Conservation (phyloP, 2,113 vertebrate species). For the Nicator chloris region DNA sequence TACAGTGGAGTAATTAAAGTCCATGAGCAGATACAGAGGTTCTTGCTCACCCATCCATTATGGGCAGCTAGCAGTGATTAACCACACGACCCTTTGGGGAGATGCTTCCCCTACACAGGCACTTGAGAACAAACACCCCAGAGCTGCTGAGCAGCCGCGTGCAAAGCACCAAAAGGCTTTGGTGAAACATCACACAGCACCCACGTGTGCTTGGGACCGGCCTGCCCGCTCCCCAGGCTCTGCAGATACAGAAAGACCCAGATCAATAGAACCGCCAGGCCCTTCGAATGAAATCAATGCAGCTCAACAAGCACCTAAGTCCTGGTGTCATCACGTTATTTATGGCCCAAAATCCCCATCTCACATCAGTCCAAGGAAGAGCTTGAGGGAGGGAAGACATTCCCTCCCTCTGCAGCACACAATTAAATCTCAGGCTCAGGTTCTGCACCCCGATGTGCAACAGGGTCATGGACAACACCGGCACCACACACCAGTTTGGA, state of each 20-base stretch:
- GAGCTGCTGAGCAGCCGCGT: neutral
- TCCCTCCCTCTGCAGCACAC: neutral
- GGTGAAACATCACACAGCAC: neutral
- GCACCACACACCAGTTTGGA: rapidly evolving
- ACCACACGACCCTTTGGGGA: neutral
- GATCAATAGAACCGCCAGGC: constrained; percentile 9
- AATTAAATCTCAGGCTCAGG: neutral
- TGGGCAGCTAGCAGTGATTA: neutral
- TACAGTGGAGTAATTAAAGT: neutral
- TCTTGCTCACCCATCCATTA: neutral
- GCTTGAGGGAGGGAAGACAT: rapidly evolving
- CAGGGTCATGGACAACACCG: neutral
- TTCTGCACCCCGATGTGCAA: rapidly evolving
- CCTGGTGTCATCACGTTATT: constrained; percentile 37
- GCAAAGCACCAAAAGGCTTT: neutral
- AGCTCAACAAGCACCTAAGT: constrained; percentile 21
- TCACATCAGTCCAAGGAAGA: neutral
- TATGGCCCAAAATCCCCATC: constrained; percentile 7
- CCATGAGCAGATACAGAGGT: neutral
- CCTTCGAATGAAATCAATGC: constrained; percentile 48
- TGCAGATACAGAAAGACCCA: neutral
- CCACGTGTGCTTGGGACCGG: rapidly evolving
- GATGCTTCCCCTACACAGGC: neutral
- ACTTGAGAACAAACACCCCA: constrained; percentile 8
- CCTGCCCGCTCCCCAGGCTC: neutral